A percentile compares a stretch with the other conserved stretches of the same genome.
These are phyloP conservation scores for Oreortyx pictus DNA, from an alignment of 2,797 vertebrate genomes.

Conservation along the genomic window DNA sequence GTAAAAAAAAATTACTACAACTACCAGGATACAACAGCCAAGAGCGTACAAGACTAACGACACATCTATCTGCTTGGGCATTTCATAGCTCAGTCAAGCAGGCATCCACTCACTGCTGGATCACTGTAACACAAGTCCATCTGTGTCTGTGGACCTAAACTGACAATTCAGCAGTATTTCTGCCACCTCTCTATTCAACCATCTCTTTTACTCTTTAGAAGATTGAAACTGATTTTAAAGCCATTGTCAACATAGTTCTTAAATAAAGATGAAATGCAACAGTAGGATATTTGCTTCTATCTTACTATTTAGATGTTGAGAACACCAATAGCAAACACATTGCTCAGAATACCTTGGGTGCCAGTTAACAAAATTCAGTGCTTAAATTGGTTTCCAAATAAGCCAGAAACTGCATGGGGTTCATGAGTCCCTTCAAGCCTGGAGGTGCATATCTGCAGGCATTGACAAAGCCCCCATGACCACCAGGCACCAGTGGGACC, in stretches of 20 bases:
- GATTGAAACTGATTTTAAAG: not conserved
- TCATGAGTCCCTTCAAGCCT: not conserved
- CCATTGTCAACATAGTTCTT: not conserved
- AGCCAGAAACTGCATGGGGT: accelerated
- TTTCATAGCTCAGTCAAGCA: not conserved
- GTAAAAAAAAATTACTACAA: not conserved
- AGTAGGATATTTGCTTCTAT: not conserved
- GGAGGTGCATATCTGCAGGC: not conserved
- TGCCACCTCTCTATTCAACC: not conserved
- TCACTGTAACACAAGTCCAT: not conserved
- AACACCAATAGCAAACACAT: not conserved
- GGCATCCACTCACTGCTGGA: not conserved
- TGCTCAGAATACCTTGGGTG: not conserved
- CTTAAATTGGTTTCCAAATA: not conserved
- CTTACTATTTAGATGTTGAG: not conserved
- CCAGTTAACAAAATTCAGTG: not conserved
- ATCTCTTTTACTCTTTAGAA: not conserved
- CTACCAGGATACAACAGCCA: not conserved
- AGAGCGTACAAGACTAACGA: not conserved
- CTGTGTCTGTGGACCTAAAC: not conserved
- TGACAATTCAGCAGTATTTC: not conserved
- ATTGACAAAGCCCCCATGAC: not conserved
- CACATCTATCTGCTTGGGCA: not conserved
- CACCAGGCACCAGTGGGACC: not conserved
- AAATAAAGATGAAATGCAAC: not conserved